Evolutionary conservation across 2,113 vertebrate species (phyloP).

Genomic region (Poicephalus meyeri): DNA sequence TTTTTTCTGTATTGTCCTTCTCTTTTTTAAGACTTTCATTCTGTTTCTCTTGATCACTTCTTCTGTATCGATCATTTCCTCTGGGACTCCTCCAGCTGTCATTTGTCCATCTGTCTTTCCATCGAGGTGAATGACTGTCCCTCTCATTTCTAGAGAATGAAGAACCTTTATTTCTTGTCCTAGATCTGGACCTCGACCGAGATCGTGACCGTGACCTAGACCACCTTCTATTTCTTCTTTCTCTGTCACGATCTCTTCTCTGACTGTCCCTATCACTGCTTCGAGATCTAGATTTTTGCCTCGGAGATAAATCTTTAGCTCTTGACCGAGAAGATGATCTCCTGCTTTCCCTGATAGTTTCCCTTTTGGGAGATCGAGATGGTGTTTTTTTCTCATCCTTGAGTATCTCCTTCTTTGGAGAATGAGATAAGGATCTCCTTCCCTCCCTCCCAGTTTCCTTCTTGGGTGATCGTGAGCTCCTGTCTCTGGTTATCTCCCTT

Average conservation of each 20-base stretch:
- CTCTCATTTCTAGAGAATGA: slow-evolving; percentile 80
- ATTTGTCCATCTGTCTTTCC: slow-evolving; percentile 82
- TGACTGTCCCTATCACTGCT: slow-evolving; percentile 81
- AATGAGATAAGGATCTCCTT: slow-evolving; percentile 65
- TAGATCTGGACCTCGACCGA: slow-evolving; percentile 82
- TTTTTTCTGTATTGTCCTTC: slow-evolving; percentile 70
- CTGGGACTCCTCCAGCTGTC: slow-evolving; percentile 82
- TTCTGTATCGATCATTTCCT: slow-evolving; percentile 77
- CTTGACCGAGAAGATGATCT: slow-evolving; percentile 64
- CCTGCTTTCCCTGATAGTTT: slow-evolving; percentile 75
- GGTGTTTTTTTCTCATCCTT: slow-evolving; percentile 70
- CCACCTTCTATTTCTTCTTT: slow-evolving; percentile 78
- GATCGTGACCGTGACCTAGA: slow-evolving; percentile 83
- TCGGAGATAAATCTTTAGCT: slow-evolving; percentile 70
- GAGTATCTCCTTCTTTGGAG: slow-evolving; percentile 61
- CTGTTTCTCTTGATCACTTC: slow-evolving; percentile 77
- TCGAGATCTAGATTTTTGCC: slow-evolving; percentile 79
- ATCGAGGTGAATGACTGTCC: slow-evolving; percentile 82
- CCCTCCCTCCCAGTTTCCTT: slow-evolving; percentile 58
- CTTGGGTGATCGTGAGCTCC: slow-evolving; percentile 74
- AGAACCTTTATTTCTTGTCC: slow-evolving; percentile 76
- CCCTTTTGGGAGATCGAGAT: slow-evolving; percentile 85
- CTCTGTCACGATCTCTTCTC: slow-evolving; percentile 84
- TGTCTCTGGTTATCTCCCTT: slow-evolving; percentile 75
- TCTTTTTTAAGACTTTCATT: slow-evolving; percentile 78